Evolutionary conservation across 1,140 invertebrate genomes (phyloP), one percentile per base, ranked within the genome.

Genomic region (Trachymyrmex cornetzi): DNA sequence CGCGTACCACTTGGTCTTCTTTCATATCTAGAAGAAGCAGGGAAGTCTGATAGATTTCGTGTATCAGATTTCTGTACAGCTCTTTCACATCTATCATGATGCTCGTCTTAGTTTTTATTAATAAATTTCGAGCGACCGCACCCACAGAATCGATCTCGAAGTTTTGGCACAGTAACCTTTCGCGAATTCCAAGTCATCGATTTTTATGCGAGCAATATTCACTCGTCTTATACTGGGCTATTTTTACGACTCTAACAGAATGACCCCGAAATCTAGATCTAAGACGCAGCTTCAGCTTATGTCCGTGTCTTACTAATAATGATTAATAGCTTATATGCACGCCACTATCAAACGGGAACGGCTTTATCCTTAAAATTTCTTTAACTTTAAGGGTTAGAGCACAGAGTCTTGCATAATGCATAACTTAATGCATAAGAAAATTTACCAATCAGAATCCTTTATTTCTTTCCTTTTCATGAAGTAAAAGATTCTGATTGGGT

Each of bases 261-360:
- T 64, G 82, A 80, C 77, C 85, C 38, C 77, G 77, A 80, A 69
- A 67, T 81, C 64, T 59, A 86, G 38, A 80, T 86, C 64, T 55
- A 86, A 86, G 79, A 69, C 19, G 53, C 85, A 59, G 44, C 61
- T 55, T 77, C 50, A 86, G 77, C 16, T 66, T 81, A 66, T 34
- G 34, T 55, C n/a, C 72, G n/a, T 50, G 55, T 57, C 38, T 84
- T 30, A 22, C 64, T 81, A 81, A 61, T 81, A 12, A 53, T 69
- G 61, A 86, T 86, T 86, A 86, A 86, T 71, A 81, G 77, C 44
- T 61, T 48, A 9, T 86, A 66, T 77, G 50, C 84, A 86, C 48
- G 84, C 84, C 22, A 85, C 30, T 44, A 48, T 77, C 44, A 63
- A 63, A 50, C 53, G 67, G 12, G 12, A 48, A 61, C 57, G 19